Evolutionary conservation across 2,888 invertebrate species (phyloP), one percentile per base, ranked within the genome.

Genomic region (Cephus pulcher): DNA sequence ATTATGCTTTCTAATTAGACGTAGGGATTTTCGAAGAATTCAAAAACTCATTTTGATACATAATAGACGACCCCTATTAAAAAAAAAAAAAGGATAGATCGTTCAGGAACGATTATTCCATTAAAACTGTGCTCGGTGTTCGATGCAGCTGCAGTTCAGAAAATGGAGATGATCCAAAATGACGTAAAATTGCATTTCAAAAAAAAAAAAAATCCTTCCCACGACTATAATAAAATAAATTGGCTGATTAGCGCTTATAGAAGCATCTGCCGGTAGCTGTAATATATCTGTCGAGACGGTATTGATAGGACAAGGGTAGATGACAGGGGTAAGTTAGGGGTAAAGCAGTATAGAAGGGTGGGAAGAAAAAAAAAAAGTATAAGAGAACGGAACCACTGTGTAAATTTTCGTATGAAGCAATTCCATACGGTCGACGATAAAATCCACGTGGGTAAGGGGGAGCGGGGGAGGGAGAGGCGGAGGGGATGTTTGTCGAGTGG

Each of bases 401-500:
- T 87, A 88, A 86, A 90, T 89, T 90, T 89, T 89, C 85, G 85
- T 90, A 88, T 88, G 87, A 90, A 89, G 89, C 87, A 84, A 90
- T 90, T 90, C 87, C 82, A 86, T 83, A 87, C 84, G 85, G 84
- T 80, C 75, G 80, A 34, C n/a, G 74, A 74, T 74, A 74, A 74
- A 33, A 34, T 75, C 40, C 35, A 74, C 73, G 80, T 78, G 84
- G 84, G 86, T 87, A 87, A 86, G 12, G 70, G n/a, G 73, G 30
- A 30, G 23, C 12, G 1, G 40, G 37, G 11, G 1, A n/a, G n/a
- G 70, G 12, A 80, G 78, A 78, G 81, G 3, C 3, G 80, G 71
- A 78, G 80, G 73, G 78, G 76, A 82, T 81, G 85, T 84, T 86
- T 85, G 86, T 84, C 82, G 86, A 88, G 87, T 85, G 84, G 84